These are phyloP conservation scores for Ornithorhynchus anatinus DNA, from an alignment of 2,113 vertebrate species.

Conservation along the genomic window DNA sequence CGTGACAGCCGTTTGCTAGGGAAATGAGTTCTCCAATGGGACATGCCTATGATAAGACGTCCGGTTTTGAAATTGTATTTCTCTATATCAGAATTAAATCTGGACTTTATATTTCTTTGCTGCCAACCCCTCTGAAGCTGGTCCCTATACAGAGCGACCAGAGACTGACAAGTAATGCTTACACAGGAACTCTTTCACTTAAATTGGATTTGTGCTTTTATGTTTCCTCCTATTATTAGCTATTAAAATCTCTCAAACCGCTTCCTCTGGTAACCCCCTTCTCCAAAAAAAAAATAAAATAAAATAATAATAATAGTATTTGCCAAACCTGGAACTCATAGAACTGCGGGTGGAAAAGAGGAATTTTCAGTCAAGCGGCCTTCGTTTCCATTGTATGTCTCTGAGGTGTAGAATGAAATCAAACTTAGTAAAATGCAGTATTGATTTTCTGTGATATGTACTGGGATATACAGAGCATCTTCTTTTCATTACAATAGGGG, in stretches of 20 bases:
- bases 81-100: slow-evolving; percentile 99
- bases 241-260: slow-evolving; percentile 85
- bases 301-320: slow-evolving; percentile 68
- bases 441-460: slow-evolving; percentile 60
- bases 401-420: slow-evolving; percentile 66
- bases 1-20: slow-evolving; percentile 99
- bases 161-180: slow-evolving; percentile 91
- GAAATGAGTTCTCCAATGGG: slow-evolving; percentile 99
- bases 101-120: slow-evolving; percentile 99
- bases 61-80: slow-evolving; percentile 99
- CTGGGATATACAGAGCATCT: slow-evolving; percentile 51
- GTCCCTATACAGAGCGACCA: slow-evolving; percentile 87
- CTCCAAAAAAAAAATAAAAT: too few species aligned
- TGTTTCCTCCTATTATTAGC: slow-evolving; percentile 80
- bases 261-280: not conserved
- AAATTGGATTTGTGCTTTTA: slow-evolving; percentile 82
- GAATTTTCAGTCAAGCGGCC: slow-evolving; percentile 40
- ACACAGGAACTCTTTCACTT: slow-evolving; percentile 79
- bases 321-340: slow-evolving; percentile 57
- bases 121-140: slow-evolving; percentile 83
- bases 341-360: not conserved
- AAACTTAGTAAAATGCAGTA: slow-evolving; percentile 69
- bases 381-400: slow-evolving; percentile 52
- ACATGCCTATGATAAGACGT: slow-evolving; percentile 97
- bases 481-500: slow-evolving; percentile 59